Percentiles rank a stretch among this genome's conserved stretches.
Evolutionary conservation across 2,113 vertebrate species (phyloP).

Genomic region (Struthio camelus): DNA sequence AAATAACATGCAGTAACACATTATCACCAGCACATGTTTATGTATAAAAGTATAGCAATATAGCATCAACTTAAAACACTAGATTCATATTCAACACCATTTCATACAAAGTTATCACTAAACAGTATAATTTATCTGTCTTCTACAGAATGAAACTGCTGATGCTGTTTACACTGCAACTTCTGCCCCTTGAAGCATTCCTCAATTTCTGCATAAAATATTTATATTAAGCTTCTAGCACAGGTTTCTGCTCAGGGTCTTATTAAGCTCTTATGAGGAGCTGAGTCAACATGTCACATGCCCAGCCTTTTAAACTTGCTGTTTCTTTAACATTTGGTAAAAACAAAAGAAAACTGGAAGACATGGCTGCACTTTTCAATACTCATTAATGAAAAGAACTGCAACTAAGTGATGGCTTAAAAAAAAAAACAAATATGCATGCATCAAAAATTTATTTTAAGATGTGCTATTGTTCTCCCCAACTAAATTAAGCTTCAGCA

Average conservation of each 20-base stretch:
- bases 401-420: background rate
- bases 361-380: background rate
- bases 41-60: background rate
- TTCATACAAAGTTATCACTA: background rate
- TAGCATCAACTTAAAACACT: background rate
- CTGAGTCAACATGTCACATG: background rate
- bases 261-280: background rate
- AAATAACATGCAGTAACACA: background rate
- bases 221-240: constrained; percentile 33
- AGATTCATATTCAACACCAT: background rate
- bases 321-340: background rate
- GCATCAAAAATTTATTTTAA: background rate
- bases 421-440: background rate
- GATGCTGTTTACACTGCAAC: background rate
- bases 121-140: background rate
- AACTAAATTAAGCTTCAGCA: background rate
- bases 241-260: constrained; percentile 2
- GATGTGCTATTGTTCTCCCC: background rate
- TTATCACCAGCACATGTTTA: accelerated
- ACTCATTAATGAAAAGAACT: background rate
- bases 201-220: constrained; percentile 33
- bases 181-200: constrained; percentile 22
- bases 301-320: background rate
- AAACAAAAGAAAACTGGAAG: background rate
- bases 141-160: constrained; percentile 2